Base-by-base conservation (phyloP, 2,888 invertebrate species). In the Kryphioiulus occultus region DNA sequence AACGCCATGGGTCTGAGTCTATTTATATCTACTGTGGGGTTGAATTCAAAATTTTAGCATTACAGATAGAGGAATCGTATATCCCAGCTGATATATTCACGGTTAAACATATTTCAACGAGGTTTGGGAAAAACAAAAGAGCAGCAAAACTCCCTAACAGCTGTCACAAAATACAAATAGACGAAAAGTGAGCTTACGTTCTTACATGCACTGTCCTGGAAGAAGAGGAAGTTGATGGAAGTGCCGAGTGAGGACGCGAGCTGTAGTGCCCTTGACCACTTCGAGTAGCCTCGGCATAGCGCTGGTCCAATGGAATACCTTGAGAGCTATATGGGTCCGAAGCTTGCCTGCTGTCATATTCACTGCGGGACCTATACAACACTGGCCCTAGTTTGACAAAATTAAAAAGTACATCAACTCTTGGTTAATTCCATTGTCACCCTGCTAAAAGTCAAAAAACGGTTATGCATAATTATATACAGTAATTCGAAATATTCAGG, bases 161-260 rank as follows among this genome's bases (percentile, higher is more conserved):
- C 17, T 59, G 59, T 59, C 39, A 83, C 84, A 83, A 88, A 85
- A 86, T 86, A 85, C 82, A 87, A 83, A 87, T 85, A 88, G 59
- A 87, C 88, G 87, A 89, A 89, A 90, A 89, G 88, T 89, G 89
- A 90, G 91, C 91, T 91, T 91, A 91, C 91, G 91, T 91, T 91
- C 91, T 91, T 91, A 91, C 91, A 91, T 91, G 91, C 89, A 91
- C 89, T 91, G 91, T 91, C 90, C 91, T 90, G 88, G 86, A 86
- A 32, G 86, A 59, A 22, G 86, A 86, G 53, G 90, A 88, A 87
- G 87, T 59, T 87, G 88, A 78, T 87, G 88, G 86, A 86, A 47
- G 53, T 47, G 68, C 53, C 1, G 86, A 85, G 87, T 88, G 87
- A 88, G 85, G 87, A 88, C 87, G 87, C 85, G 47, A 68, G 83